Conservation (phyloP, 2,888 invertebrate genomes). For the Nemurella pictetii region DNA sequence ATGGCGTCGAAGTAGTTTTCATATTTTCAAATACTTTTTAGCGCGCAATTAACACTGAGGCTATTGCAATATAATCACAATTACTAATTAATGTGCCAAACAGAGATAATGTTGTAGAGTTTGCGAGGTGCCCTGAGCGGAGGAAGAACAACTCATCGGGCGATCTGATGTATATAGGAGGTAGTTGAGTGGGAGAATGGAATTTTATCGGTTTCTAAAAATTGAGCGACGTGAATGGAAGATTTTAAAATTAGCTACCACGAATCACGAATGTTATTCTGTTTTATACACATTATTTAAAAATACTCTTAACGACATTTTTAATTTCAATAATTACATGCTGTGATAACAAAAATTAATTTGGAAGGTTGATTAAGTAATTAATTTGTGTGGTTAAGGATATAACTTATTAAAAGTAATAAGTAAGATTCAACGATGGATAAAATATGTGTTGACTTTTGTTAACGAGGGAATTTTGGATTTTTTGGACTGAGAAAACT, state of each 20-base stretch:
- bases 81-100: constrained; percentile 36
- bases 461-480: too few relatives aligned
- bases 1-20: background rate
- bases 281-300: background rate
- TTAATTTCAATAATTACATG: constrained; percentile 15
- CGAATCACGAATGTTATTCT: background rate
- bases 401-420: background rate
- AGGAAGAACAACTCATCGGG: background rate
- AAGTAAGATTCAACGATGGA: background rate
- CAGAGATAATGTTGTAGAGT: constrained; percentile 16
- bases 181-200: background rate
- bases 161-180: background rate
- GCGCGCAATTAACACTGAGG: constrained; percentile 28
- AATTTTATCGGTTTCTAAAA: background rate
- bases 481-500: background rate
- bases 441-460: background rate
- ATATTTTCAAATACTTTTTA: background rate
- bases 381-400: background rate
- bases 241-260: background rate
- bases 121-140: background rate
- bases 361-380: background rate
- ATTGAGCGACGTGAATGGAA: background rate
- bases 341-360: constrained; percentile 29
- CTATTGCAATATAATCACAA: constrained; percentile 32
- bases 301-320: constrained; percentile 1